Evolutionary conservation across 1,140 invertebrate genomes (phyloP), one percentile per base, ranked within the genome.

Genomic region (Rhyzopertha dominica): DNA sequence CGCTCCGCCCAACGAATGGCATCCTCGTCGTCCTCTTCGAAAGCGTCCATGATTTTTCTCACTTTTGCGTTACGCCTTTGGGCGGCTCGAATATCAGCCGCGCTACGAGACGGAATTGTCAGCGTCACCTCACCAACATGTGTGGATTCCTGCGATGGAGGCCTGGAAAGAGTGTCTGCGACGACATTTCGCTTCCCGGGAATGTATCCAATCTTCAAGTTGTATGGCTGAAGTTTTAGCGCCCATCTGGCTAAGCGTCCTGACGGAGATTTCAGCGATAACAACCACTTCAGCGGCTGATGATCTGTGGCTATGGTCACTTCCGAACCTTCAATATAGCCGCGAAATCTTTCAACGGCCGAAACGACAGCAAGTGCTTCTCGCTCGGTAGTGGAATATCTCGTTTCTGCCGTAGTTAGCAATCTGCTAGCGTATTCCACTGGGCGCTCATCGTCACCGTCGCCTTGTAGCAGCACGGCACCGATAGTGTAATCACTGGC

Each of bases 241-340:
- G 54, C 51, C 61, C 62, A 62, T 22, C 59, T 23, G 4, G 57
- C 52, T 3, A 61, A 29, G 18, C 52, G 32, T 8, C 56, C 51
- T 1, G 44, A 49, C 9, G 56, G 55, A 4, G 54, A 48, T 52
- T 71, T 74, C 0, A 71, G 46, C 1, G 22, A 36, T 22, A 66
- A 55, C 0, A 78, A 48, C 69, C 71, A 77, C 30, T 53, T 58
- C 3, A 78, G 45, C 0, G 71, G 56, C 51, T 71, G 69, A 46
- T 78, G 74, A 49, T 80, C 73, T 0, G 71, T 36, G 30, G 37
- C n/a, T 47, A 44, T 7, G 30, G 39, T 13, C 9, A 44, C 18
- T 16, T 14, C 19, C 32, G 4, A 24, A 9, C 39, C 39, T n/a
- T 54, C 59, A 5, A 51, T 58, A 26, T 59, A 57, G 2, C 41